Base-by-base conservation (phyloP, 2,113 vertebrate species). In the Mugil cephalus region DNA sequence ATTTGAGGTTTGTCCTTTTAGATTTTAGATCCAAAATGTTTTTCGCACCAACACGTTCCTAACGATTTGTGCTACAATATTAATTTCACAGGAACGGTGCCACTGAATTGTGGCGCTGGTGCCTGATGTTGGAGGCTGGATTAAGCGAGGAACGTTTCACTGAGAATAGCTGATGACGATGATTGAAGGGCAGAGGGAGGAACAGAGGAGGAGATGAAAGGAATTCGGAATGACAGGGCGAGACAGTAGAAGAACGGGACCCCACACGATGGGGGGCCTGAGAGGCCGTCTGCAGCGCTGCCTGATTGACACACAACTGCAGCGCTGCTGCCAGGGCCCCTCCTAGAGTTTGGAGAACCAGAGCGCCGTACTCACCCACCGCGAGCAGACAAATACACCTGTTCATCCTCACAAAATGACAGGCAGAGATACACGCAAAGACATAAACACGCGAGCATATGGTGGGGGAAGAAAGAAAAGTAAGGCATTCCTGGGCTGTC, bases 181-280 rank as follows among this genome's bases (percentile, higher is more conserved):
- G 79, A 86, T 80, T 79, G 85, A 89, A 72, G 72, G 74, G 71
- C 69, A 55, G 66, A 8, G 12, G 65, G 54, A 80, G 58, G 46
- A 82, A 79, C 65, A 82, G 85, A 63, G 71, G 24, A 62, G 38
- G 67, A 85, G 83, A 92, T 90, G 69, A 93, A 93, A 92, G 79
- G 64, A 59, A 78, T 75, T 15, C 34, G 80, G 66, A 45, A 84
- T 88, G 91, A 88, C 83, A 78, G 89, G 66, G 79, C 14, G 77
- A 90, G 90, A 79, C 78, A 72, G 69, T 74, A 72, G 80, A 83
- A 58, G 80, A 85, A 80, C 85, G 82, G 84, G 89, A 87, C 91
- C 87, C 74, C 85, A 87, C 89, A 80, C 73, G 42, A 84, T 24
- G 59, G 69, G 78, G 77, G 82, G 77, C 80, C 74, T 63, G 69